Base-by-base conservation (phyloP, 2,113 vertebrate species). In the Hystrix brachyura region DNA sequence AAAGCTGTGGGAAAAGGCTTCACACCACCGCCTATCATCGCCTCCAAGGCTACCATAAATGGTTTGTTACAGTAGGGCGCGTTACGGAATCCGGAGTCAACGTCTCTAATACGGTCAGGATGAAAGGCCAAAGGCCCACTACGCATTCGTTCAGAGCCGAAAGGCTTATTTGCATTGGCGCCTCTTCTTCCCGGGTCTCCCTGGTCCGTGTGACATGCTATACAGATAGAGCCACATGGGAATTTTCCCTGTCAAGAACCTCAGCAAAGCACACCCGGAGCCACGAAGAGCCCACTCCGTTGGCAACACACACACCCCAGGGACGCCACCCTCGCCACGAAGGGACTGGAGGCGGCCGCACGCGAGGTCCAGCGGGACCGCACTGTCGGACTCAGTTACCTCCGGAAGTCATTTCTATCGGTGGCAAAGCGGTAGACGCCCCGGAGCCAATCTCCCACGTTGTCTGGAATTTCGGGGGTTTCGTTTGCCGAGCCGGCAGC, bases 391-490 rank as follows among this genome's bases (percentile, higher is more conserved):
- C 67, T 72, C 34, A 13, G 62, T 92, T 92, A 99, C 99, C 99
- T 99, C 92, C 99, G 99, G 94, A 99, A 99, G 84, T 99, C 99
- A 94, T 99, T 99, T 95, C 99, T 99, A 91, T 99, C 99, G 1
- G 99, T 99, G 48, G 99, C 99, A 46, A 99, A 99, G 17, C 98
- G 98, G 96, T 98, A 99, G 0, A 99, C 99, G 1, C 99, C 97
- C 23, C 98, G 96, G 57, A 99, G 79, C 99, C 99, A 99, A 0
- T 99, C 99, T 65, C 97, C 71, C 34, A 99, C 78, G 32, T 98
- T 98, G 67, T 98, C 90, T 0, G 98, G 97, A 0, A 91, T 90
- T 29, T 98, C 97, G 0, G 98, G 94, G 6, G 57, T 14, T 29
- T 91, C 97, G 3, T 55, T 91, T 2, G 94, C 64, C 2, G 96